phyloP scores from a whole-genome alignment of 1,140 invertebrate species.

The Triops longicaudatus region DNA sequence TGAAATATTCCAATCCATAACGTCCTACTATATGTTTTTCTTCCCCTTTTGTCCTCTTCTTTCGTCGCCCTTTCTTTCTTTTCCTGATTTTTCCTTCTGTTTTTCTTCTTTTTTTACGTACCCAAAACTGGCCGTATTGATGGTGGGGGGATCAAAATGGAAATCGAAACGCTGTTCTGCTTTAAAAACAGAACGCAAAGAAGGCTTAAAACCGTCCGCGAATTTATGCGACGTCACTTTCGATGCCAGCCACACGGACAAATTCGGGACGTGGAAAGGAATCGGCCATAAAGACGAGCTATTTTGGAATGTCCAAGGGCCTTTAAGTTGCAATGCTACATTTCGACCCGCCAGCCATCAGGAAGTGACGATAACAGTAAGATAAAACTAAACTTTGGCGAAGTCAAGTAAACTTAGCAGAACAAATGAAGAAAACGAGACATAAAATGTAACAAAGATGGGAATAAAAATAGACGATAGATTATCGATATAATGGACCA shows the following conservation, averaged over 20 bases:
- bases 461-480: too few species aligned
- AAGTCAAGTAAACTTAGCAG: background rate
- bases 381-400: background rate
- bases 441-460: too few species aligned
- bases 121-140: too few species aligned
- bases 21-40: too few species aligned
- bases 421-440: too few species aligned
- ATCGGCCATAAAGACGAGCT: background rate
- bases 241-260: background rate
- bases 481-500: too few species aligned
- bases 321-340: constrained; percentile 21
- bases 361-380: constrained; percentile 21
- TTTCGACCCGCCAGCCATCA: constrained; percentile 17
- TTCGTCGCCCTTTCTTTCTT: background rate
- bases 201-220: constrained; percentile 14
- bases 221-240: constrained; percentile 21
- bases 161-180: background rate
- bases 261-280: background rate
- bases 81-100: background rate
- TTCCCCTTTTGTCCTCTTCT: too few species aligned
- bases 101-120: background rate
- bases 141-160: background rate
- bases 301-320: constrained; percentile 25
- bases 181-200: constrained; percentile 1
- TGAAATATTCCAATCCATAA: too few species aligned